A percentile compares a stretch with the other conserved stretches of the same genome.
Conservation (phyloP, 1,140 invertebrate genomes). For the Bilobella aurantiaca region DNA sequence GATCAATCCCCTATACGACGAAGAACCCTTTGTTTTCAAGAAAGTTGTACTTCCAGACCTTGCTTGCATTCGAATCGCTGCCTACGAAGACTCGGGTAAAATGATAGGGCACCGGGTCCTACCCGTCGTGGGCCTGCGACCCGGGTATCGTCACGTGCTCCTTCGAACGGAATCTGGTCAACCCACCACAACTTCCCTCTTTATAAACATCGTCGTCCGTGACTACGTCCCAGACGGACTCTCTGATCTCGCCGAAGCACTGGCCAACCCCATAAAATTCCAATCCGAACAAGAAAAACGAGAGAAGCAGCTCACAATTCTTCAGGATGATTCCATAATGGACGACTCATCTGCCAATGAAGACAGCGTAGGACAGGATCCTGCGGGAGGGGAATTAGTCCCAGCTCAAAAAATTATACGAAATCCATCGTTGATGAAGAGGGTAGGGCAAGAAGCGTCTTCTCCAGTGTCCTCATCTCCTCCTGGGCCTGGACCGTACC, state of each 20-base stretch:
- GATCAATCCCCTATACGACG: slow-evolving; percentile 91
- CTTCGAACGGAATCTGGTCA: slow-evolving; percentile 88
- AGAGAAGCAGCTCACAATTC: slow-evolving; percentile 74
- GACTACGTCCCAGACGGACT: slow-evolving; percentile 93
- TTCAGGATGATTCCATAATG: slow-evolving; percentile 62
- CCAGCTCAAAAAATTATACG: slow-evolving; percentile 9
- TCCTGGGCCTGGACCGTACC: not conserved
- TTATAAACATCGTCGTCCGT: slow-evolving; percentile 85
- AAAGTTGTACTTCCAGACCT: slow-evolving; percentile 97
- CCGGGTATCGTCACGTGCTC: slow-evolving; percentile 80
- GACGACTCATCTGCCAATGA: slow-evolving; percentile 31
- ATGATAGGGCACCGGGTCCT: slow-evolving; percentile 92
- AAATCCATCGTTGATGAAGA: not conserved
- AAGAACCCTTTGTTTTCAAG: slow-evolving; percentile 96
- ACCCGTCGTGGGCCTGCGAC: slow-evolving; percentile 88
- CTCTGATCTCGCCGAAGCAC: slow-evolving; percentile 80
- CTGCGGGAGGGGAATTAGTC: not conserved
- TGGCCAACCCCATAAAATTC: slow-evolving; percentile 95
- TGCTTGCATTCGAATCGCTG: slow-evolving; percentile 86
- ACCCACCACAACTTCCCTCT: slow-evolving; percentile 75
- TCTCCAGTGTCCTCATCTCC: slow-evolving; percentile 7
- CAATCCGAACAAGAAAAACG: slow-evolving; percentile 87
- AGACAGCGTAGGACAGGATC: slow-evolving; percentile 24
- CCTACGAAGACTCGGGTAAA: slow-evolving; percentile 90
- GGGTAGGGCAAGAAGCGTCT: not conserved